phyloP scores from a whole-genome alignment of 2,797 vertebrate genomes.

The Petrocephalus schoutedeni region DNA sequence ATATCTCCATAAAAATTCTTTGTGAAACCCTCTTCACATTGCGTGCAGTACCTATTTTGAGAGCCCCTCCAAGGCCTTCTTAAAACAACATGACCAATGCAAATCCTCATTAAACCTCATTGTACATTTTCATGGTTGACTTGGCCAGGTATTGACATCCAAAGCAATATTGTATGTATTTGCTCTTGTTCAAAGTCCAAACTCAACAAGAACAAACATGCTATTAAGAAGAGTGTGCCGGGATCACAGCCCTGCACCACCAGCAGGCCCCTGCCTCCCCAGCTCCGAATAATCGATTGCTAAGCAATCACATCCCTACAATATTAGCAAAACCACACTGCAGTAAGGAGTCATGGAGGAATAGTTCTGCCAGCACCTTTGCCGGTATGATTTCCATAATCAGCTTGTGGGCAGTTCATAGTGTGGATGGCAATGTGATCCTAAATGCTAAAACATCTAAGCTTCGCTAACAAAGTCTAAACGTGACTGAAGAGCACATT shows the following conservation, averaged over 20 bases:
- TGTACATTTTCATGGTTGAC: not conserved
- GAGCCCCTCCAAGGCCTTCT: not conserved
- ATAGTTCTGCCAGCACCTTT: not conserved
- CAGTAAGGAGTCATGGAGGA: not conserved
- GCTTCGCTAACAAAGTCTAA: not conserved
- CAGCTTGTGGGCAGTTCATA: not conserved
- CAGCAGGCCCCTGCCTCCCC: not conserved
- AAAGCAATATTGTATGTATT: not conserved
- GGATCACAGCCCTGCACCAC: not conserved
- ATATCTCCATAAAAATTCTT: not conserved
- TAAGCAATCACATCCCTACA: not conserved
- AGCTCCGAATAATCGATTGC: not conserved
- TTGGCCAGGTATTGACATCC: not conserved
- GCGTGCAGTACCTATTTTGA: not conserved
- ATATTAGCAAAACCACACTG: not conserved
- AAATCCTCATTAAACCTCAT: not conserved
- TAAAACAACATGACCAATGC: not conserved
- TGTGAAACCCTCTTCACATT: not conserved
- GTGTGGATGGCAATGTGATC: not conserved
- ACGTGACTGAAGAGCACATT: not conserved
- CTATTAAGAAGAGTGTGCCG: not conserved
- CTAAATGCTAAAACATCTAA: not conserved
- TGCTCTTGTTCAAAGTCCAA: not conserved
- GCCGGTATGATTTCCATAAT: not conserved
- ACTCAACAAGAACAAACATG: not conserved